phyloP scores from a whole-genome alignment of 2,888 invertebrate genomes.

The Rutpela maculata region DNA sequence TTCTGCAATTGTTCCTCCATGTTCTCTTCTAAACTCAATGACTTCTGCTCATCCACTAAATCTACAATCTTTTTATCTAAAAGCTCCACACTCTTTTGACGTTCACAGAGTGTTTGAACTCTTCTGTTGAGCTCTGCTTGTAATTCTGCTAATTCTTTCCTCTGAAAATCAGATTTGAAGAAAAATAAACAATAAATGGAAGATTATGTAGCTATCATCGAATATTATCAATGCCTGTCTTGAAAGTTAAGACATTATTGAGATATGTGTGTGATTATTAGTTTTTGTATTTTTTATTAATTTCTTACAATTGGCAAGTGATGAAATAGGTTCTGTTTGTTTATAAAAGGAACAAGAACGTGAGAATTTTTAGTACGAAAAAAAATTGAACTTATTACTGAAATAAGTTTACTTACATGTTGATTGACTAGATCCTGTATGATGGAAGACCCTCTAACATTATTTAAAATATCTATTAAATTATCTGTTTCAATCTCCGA shows the following conservation, averaged over 20 bases:
- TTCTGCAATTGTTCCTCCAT: slow-evolving; percentile 63
- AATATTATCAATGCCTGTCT: no score
- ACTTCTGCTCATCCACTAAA: slow-evolving; percentile 79
- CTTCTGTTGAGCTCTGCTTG: slow-evolving; percentile 82
- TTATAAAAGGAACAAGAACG: no score
- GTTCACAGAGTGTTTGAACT: slow-evolving; percentile 79
- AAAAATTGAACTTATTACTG: neutral
- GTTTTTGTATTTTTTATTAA: neutral
- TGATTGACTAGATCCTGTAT: slow-evolving; percentile 83
- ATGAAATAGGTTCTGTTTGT: no score
- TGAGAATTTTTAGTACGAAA: neutral
- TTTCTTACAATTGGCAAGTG: no score
- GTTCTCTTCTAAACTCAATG: slow-evolving; percentile 51
- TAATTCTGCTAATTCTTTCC: slow-evolving; percentile 82
- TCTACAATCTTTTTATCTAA: slow-evolving; percentile 83
- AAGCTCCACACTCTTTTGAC: slow-evolving; percentile 81
- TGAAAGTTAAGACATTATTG: no score
- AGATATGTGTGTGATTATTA: neutral
- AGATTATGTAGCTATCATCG: no score
- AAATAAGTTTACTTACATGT: slow-evolving; percentile 78
- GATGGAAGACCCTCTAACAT: slow-evolving; percentile 81
- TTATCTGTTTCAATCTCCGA: slow-evolving; percentile 80
- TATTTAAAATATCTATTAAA: slow-evolving; percentile 80
- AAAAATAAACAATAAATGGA: slow-evolving; percentile 5
- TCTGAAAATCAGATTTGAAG: slow-evolving; percentile 74